Conservation (phyloP, 2,888 invertebrate genomes). For the Watsonalla cultraria region DNA sequence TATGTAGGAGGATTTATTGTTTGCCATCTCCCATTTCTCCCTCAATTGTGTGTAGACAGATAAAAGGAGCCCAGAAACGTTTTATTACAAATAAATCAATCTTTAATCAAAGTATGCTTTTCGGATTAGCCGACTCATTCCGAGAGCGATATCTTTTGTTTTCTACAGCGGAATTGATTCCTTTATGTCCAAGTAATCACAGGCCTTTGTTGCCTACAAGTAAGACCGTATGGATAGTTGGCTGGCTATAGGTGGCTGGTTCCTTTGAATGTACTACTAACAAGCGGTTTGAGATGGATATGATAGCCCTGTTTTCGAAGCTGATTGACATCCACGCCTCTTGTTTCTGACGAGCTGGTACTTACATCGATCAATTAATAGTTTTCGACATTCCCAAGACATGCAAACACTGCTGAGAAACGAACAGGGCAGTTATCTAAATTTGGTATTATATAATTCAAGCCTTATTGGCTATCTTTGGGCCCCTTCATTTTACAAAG, state of each 20-base stretch:
- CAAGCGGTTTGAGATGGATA: no score
- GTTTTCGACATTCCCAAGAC: no score
- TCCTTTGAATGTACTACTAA: constrained; percentile 1
- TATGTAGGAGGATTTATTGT: constrained; percentile 76
- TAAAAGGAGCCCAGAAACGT: constrained; percentile 58
- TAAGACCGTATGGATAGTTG: neutral
- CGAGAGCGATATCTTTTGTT: constrained; percentile 20
- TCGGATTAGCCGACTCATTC: constrained; percentile 39
- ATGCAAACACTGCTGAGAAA: no score
- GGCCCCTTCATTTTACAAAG: no score
- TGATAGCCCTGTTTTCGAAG: no score
- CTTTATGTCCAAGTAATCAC: neutral
- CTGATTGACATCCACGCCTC: no score
- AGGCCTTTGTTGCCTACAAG: neutral
- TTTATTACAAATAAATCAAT: constrained; percentile 67
- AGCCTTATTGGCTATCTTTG: no score
- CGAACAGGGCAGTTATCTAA: no score
- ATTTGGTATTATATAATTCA: no score
- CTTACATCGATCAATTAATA: no score
- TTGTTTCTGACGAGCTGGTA: no score
- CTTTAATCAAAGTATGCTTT: constrained; percentile 50
- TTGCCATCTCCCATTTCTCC: constrained; percentile 63
- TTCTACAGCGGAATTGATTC: constrained; percentile 10
- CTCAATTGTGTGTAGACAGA: constrained; percentile 64
- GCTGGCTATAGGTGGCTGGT: constrained; percentile 2